phyloP scores from a whole-genome alignment of 2,888 invertebrate genomes.

The Tenodera sinensis region DNA sequence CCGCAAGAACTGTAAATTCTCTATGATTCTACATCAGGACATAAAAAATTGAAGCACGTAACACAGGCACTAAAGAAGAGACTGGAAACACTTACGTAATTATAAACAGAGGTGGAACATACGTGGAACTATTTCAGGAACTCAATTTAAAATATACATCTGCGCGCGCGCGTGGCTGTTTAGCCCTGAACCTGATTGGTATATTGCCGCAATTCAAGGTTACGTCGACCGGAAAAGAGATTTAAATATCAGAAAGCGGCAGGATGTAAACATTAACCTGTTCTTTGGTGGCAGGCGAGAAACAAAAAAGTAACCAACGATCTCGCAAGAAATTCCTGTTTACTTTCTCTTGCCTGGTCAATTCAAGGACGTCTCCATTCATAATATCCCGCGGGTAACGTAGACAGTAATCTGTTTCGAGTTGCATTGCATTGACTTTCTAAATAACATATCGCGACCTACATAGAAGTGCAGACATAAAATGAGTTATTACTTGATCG shows the following conservation, averaged over 20 bases:
- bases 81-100: too few species aligned
- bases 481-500: too few species aligned
- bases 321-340: background rate
- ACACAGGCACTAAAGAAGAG: too few species aligned
- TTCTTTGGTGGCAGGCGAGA: background rate
- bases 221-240: background rate
- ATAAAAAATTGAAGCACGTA: too few species aligned
- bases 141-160: background rate
- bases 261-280: background rate
- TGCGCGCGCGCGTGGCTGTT: background rate
- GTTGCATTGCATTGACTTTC: background rate
- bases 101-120: too few species aligned
- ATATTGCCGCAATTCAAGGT: background rate
- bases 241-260: background rate
- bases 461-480: background rate
- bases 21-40: too few species aligned
- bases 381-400: background rate
- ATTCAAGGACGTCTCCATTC: background rate
- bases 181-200: background rate
- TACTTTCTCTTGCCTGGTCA: background rate
- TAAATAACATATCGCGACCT: background rate
- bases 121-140: too few species aligned
- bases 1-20: too few species aligned
- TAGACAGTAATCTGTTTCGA: background rate
- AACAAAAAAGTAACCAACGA: background rate